Conservation (phyloP, 2,888 invertebrate species). For the Apodemia mormo region DNA sequence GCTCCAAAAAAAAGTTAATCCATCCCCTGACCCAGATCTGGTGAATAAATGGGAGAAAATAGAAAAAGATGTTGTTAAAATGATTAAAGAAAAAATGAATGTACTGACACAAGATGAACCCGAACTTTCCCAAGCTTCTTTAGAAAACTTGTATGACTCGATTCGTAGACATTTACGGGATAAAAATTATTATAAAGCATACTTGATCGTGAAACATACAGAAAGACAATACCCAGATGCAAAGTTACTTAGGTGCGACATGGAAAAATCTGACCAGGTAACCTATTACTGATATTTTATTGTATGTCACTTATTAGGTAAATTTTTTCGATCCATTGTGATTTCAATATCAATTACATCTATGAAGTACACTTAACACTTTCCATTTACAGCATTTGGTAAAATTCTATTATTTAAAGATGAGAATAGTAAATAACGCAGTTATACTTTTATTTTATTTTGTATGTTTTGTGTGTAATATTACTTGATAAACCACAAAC, state of each 20-base stretch:
- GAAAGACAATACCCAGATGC: slow-evolving; percentile 74
- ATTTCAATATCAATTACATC: too few relatives aligned
- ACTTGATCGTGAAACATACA: slow-evolving; percentile 71
- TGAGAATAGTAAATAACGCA: too few relatives aligned
- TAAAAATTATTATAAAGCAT: slow-evolving; percentile 78
- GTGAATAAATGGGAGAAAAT: slow-evolving; percentile 79
- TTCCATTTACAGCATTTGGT: too few relatives aligned
- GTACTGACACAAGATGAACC: slow-evolving; percentile 72
- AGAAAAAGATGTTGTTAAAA: slow-evolving; percentile 69
- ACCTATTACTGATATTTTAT: not conserved
- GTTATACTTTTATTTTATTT: too few relatives aligned
- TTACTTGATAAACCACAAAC: too few relatives aligned
- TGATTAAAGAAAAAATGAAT: slow-evolving; percentile 75
- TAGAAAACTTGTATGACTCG: slow-evolving; percentile 68
- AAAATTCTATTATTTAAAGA: too few relatives aligned
- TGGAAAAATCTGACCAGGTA: slow-evolving; percentile 77
- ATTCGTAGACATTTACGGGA: slow-evolving; percentile 69
- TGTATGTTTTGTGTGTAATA: too few relatives aligned
- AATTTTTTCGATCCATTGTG: too few relatives aligned
- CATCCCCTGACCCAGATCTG: slow-evolving; percentile 66
- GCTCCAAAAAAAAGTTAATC: slow-evolving; percentile 76
- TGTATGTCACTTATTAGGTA: too few relatives aligned
- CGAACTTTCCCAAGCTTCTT: slow-evolving; percentile 65
- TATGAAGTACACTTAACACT: too few relatives aligned
- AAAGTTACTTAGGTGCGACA: slow-evolving; percentile 67